Conservation (phyloP, 2,888 invertebrate genomes). For the Hydriomena furcata region DNA sequence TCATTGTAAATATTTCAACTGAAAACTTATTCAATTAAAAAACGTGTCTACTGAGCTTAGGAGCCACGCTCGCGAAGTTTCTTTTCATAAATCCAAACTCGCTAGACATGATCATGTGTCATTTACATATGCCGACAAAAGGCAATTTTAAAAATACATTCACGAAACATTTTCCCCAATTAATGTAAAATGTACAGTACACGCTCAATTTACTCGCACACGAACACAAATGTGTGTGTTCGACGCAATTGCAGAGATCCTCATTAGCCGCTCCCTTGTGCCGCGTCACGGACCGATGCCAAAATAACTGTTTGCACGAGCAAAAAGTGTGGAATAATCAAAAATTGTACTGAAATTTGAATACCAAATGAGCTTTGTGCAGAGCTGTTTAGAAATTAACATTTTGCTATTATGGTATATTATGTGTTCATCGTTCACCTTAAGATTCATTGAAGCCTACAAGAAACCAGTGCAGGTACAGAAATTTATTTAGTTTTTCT, state of each 20-base stretch:
- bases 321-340: conserved; percentile 24
- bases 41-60: no score
- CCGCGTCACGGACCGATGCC: conserved; percentile 29
- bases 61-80: no score
- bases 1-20: no score
- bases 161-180: conserved; percentile 6
- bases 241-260: conserved; percentile 30
- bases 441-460: no score
- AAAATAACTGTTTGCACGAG: conserved; percentile 27
- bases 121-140: no score
- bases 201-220: conserved; percentile 25
- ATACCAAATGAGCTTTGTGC: conserved; percentile 14
- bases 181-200: conserved; percentile 17
- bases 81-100: no score
- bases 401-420: background rate
- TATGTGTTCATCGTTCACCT: no score
- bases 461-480: no score
- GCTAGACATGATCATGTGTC: no score
- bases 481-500: no score
- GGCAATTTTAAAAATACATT: background rate
- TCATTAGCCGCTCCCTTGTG: conserved; percentile 35
- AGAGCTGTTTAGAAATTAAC: conserved; percentile 5
- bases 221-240: conserved; percentile 22
- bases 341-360: conserved; percentile 22
- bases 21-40: no score